phyloP scores from a whole-genome alignment of 2,113 vertebrate species.

The Notarius quadriscutis region DNA sequence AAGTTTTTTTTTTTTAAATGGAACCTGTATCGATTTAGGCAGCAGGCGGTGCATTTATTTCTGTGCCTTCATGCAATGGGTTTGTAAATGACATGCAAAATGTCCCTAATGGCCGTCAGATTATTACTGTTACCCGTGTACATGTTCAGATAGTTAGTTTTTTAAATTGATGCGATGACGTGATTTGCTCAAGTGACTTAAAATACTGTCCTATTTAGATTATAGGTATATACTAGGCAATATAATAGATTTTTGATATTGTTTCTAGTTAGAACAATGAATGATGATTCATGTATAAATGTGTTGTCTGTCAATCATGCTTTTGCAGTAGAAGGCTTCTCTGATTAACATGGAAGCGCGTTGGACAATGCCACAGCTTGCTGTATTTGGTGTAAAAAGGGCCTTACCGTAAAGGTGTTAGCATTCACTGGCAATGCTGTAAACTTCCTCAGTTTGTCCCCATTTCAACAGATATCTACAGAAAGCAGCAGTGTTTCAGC shows the following conservation, averaged over 20 bases:
- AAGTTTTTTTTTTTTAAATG: background rate
- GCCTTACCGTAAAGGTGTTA: too few species aligned
- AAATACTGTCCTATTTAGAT: background rate
- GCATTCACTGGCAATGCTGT: background rate
- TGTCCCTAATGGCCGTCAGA: background rate
- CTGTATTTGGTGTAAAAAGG: background rate
- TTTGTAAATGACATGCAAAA: background rate
- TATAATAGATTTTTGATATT: background rate
- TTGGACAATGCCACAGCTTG: background rate
- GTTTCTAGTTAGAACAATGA: background rate
- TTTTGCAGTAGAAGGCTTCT: background rate
- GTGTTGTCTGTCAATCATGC: background rate
- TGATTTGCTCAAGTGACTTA: background rate
- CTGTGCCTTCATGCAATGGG: background rate
- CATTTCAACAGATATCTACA: background rate
- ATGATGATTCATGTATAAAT: background rate
- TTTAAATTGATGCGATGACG: background rate
- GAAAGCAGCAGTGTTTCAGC: background rate
- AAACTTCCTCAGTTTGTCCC: background rate
- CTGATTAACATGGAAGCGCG: background rate
- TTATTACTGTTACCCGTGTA: background rate
- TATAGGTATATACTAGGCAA: background rate
- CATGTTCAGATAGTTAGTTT: background rate
- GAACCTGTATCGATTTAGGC: background rate
- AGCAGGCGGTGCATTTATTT: slow-evolving; percentile 2